A percentile compares a stretch with the other conserved stretches of the same genome.
Conservation (phyloP, 2,888 invertebrate species). For the Erynnis tages region DNA sequence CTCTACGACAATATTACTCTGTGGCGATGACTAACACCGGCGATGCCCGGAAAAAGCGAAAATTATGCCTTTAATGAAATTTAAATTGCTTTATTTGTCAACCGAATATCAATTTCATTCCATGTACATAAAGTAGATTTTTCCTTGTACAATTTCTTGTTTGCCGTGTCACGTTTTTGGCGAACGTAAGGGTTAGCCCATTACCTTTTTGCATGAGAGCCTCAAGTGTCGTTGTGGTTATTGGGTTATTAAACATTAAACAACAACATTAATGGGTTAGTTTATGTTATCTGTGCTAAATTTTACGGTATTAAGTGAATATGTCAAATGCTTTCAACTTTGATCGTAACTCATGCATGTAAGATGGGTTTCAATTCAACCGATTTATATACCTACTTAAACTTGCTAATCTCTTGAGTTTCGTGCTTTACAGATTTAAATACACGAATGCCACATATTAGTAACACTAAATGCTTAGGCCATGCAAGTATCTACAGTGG, state of each 20-base stretch:
- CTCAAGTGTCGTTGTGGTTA: slow-evolving; percentile 7
- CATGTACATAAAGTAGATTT: not conserved
- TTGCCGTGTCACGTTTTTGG: slow-evolving; percentile 4
- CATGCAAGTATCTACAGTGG: too few relatives aligned
- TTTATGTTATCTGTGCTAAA: too few relatives aligned
- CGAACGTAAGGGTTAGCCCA: slow-evolving; percentile 10
- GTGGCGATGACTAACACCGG: slow-evolving; percentile 28
- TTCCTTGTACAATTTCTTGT: not conserved
- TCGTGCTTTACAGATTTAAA: too few relatives aligned
- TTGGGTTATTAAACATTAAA: not conserved
- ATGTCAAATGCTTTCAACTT: too few relatives aligned
- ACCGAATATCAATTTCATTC: not conserved
- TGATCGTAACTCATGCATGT: too few relatives aligned
- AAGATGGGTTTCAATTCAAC: too few relatives aligned
- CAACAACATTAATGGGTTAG: too few relatives aligned
- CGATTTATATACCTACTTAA: too few relatives aligned
- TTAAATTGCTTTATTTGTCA: slow-evolving; percentile 8
- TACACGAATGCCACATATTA: too few relatives aligned
- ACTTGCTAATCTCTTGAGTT: too few relatives aligned
- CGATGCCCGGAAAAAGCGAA: slow-evolving; percentile 32
- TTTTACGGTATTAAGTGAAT: too few relatives aligned
- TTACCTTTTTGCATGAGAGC: slow-evolving; percentile 15
- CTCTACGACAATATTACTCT: slow-evolving; percentile 27
- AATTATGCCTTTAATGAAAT: slow-evolving; percentile 28
- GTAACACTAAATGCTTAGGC: too few relatives aligned